These are phyloP conservation scores for Catotricha subobsoleta DNA, from an alignment of 2,888 invertebrate species.

Conservation along the genomic window DNA sequence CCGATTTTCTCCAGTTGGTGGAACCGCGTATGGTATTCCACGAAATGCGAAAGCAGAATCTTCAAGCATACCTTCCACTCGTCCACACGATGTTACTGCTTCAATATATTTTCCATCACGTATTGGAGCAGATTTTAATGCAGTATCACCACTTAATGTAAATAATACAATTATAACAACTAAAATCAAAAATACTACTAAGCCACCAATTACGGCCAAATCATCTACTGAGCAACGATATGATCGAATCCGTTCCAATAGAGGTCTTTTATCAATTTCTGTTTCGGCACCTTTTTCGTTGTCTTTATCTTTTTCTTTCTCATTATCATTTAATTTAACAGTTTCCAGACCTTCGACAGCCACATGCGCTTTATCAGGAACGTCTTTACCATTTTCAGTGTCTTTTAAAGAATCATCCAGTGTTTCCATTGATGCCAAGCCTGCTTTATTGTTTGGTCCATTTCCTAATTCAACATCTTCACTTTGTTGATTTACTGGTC, in stretches of 20 bases:
- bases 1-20: constrained; percentile 48
- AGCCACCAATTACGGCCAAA: constrained; percentile 36
- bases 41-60: constrained; percentile 65
- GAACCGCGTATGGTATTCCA: constrained; percentile 63
- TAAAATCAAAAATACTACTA: constrained; percentile 39
- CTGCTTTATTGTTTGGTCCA: constrained; percentile 41
- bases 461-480: constrained; percentile 35
- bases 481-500: constrained; percentile 26
- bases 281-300: constrained; percentile 18
- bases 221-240: constrained; percentile 50
- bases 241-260: constrained; percentile 40
- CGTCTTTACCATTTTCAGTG: constrained; percentile 31
- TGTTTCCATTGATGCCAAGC: constrained; percentile 66
- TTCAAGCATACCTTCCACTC: constrained; percentile 58
- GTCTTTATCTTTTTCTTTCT: constrained; percentile 30
- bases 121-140: constrained; percentile 39
- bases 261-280: constrained; percentile 27
- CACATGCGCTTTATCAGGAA: constrained; percentile 24
- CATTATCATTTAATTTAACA: constrained; percentile 38
- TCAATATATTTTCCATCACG: constrained; percentile 54
- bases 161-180: constrained; percentile 46
- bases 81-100: constrained; percentile 59
- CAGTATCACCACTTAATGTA: constrained; percentile 37
- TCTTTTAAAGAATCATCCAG: constrained; percentile 52
- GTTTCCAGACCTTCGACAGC: constrained; percentile 56